Conservation (phyloP, 2,113 vertebrate species). For the Odontophorus gujanensis region DNA sequence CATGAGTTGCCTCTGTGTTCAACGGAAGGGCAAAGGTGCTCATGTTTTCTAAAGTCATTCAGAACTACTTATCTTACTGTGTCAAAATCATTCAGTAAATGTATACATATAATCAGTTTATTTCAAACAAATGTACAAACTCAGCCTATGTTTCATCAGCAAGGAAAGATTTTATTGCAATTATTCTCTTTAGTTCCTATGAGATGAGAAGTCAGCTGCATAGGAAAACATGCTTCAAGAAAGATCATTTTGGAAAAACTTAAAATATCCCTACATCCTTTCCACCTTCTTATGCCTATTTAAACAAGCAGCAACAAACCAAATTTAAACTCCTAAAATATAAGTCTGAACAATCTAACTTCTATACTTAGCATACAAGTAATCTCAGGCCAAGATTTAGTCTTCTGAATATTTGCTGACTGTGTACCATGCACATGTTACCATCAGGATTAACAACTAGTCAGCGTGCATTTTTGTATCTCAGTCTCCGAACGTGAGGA, state of each 20-base stretch:
- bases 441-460: constrained; percentile 3
- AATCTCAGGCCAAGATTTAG: neutral
- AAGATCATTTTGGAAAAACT: neutral
- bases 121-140: constrained; percentile 8
- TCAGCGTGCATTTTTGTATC: constrained; percentile 15
- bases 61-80: neutral
- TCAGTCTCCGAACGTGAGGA: neutral
- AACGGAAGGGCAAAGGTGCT: neutral
- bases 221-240: constrained; percentile 13
- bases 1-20: neutral
- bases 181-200: neutral
- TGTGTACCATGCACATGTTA: neutral
- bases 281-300: neutral
- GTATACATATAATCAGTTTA: neutral
- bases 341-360: constrained; percentile 32
- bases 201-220: neutral
- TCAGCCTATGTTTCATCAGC: neutral
- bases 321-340: constrained; percentile 9
- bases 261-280: constrained; percentile 14
- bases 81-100: neutral
- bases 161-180: neutral
- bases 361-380: constrained; percentile 19
- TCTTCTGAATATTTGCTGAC: constrained; percentile 21
- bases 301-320: neutral
- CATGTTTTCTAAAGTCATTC: neutral